Conservation (phyloP, 1,140 invertebrate genomes). For the Drosophila subpulchrella region DNA sequence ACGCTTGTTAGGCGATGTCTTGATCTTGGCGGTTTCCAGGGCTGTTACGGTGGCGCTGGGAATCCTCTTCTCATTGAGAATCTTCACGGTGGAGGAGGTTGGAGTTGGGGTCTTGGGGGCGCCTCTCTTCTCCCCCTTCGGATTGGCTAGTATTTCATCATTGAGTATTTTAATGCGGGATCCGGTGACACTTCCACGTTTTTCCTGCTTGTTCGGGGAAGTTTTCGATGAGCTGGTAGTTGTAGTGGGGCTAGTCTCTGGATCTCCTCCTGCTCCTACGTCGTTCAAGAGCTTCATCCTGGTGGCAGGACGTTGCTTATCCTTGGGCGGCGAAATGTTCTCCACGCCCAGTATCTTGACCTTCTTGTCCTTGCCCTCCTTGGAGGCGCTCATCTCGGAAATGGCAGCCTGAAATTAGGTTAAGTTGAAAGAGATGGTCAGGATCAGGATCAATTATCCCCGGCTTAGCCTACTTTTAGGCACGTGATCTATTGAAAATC, state of each 20-base stretch:
- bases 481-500: slow-evolving; percentile 60
- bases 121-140: slow-evolving; percentile 42
- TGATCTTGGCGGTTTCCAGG: slow-evolving; percentile 56
- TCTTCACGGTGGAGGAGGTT: slow-evolving; percentile 36
- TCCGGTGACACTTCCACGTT: slow-evolving; percentile 32
- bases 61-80: slow-evolving; percentile 60
- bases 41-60: slow-evolving; percentile 5
- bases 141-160: slow-evolving; percentile 36
- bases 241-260: background rate
- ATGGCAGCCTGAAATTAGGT: slow-evolving; percentile 6
- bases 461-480: slow-evolving; percentile 71
- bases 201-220: slow-evolving; percentile 39
- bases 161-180: slow-evolving; percentile 73
- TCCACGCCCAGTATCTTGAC: slow-evolving; percentile 63
- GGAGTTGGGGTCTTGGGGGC: slow-evolving; percentile 22
- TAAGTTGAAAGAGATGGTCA: background rate
- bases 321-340: slow-evolving; percentile 34
- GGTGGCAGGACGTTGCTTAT: slow-evolving; percentile 41
- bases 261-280: slow-evolving; percentile 6
- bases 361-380: slow-evolving; percentile 44
- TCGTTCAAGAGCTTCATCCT: slow-evolving; percentile 68
- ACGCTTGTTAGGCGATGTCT: slow-evolving; percentile 46
- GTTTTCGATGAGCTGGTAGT: background rate
- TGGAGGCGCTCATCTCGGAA: slow-evolving; percentile 48
- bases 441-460: slow-evolving; percentile 29